A percentile compares a stretch with the other conserved stretches of the same genome.
phyloP scores from a whole-genome alignment of 2,888 invertebrate genomes.

The Syrphus vitripennis region DNA sequence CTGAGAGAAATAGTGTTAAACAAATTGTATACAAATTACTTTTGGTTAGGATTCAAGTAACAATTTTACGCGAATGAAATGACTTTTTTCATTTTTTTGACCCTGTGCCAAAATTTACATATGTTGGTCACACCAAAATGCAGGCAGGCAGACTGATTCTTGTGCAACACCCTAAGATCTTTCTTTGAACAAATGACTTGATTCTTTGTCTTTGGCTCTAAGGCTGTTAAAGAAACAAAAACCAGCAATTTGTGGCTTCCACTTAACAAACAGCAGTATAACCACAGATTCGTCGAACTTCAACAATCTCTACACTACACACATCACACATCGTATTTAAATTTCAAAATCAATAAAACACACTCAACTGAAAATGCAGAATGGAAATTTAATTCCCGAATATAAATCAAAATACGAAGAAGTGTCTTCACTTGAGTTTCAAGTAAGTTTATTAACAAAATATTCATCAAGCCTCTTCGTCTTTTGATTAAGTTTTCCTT shows the following conservation, averaged over 20 bases:
- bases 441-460: constrained; percentile 1
- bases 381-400: background rate
- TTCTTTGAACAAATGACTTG: too few species aligned
- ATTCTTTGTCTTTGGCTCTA: too few species aligned
- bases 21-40: too few species aligned
- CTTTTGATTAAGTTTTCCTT: constrained; percentile 1
- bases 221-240: too few species aligned
- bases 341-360: background rate
- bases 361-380: background rate
- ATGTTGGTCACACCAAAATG: too few species aligned
- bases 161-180: too few species aligned
- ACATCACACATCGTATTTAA: background rate
- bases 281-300: background rate
- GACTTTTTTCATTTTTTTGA: too few species aligned
- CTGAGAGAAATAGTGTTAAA: too few species aligned
- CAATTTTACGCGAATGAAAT: too few species aligned
- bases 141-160: too few species aligned
- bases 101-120: too few species aligned
- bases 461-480: background rate
- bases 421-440: background rate
- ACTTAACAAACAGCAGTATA: background rate
- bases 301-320: background rate
- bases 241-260: background rate
- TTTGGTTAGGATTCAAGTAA: too few species aligned
- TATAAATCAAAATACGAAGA: background rate